Percentiles rank a stretch among this genome's conserved stretches.
Conservation (phyloP, 92 coral and sea anemone species). For the Parazoanthus darwini region DNA sequence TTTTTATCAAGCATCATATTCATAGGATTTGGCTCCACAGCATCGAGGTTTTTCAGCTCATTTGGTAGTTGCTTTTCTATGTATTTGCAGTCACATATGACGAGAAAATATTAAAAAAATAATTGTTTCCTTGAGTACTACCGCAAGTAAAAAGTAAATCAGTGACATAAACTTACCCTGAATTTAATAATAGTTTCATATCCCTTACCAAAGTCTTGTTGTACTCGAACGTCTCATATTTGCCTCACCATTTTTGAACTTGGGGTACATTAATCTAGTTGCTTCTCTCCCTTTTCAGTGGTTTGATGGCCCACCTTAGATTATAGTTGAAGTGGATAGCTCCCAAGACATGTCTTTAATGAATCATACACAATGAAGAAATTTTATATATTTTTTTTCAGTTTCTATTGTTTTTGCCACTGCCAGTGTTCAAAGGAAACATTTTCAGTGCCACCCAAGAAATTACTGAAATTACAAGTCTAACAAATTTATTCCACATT, state of each 20-base stretch:
- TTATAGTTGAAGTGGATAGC: conserved; percentile 40
- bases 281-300: conserved; percentile 38
- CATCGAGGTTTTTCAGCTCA: conserved; percentile 39
- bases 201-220: conserved; percentile 52
- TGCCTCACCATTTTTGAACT: conserved; percentile 55
- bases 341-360: background rate
- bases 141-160: too few species aligned
- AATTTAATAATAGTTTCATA: background rate
- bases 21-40: conserved; percentile 49
- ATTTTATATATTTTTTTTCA: too few species aligned
- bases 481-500: too few species aligned
- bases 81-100: conserved; percentile 19
- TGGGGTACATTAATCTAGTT: conserved; percentile 36
- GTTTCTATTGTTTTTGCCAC: too few species aligned
- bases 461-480: too few species aligned
- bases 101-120: background rate
- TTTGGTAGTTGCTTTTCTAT: conserved; percentile 15
- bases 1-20: conserved; percentile 39
- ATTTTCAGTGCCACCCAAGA: too few species aligned
- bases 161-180: background rate
- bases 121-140: too few species aligned
- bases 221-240: conserved; percentile 47
- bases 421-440: too few species aligned
- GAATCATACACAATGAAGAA: too few species aligned
- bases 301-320: background rate